These are phyloP conservation scores for Scrobipalpa atriplicella DNA, from an alignment of 2,888 invertebrate species.

Conservation along the genomic window DNA sequence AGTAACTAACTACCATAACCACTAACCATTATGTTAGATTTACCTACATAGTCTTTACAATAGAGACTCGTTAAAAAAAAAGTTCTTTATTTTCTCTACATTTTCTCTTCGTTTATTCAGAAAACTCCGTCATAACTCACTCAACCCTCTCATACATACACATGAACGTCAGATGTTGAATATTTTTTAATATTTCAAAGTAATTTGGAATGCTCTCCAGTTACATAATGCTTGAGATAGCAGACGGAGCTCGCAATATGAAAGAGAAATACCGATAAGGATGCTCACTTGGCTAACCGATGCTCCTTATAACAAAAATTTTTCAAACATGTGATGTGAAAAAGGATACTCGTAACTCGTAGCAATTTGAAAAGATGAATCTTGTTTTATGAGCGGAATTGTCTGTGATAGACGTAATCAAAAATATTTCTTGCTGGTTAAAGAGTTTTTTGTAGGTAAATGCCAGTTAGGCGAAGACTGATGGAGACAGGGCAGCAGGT, in stretches of 20 bases:
- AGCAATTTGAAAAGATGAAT: too few species aligned
- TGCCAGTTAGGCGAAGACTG: too few species aligned
- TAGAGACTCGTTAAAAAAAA: not conserved
- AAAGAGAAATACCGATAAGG: not conserved
- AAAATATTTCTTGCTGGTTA: too few species aligned
- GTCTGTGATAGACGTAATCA: too few species aligned
- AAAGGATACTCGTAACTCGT: too few species aligned
- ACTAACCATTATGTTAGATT: too few species aligned
- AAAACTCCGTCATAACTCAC: not conserved
- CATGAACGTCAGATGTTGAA: not conserved
- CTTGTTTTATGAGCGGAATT: too few species aligned
- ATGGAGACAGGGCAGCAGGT: too few species aligned
- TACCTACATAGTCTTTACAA: too few species aligned
- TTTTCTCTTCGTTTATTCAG: not conserved
- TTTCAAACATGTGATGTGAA: not conserved
- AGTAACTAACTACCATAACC: too few species aligned
- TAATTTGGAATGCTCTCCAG: conserved; percentile 7
- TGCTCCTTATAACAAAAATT: not conserved
- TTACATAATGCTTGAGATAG: not conserved
- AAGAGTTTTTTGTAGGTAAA: too few species aligned
- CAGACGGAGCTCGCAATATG: not conserved
- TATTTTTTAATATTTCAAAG: conserved; percentile 9
- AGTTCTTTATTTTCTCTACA: not conserved
- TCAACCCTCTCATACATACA: conserved; percentile 3
- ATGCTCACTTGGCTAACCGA: not conserved